Evolutionary conservation across 1,140 invertebrate genomes (phyloP), one percentile per base, ranked within the genome.

Genomic region (Luehdorfia chinensis): DNA sequence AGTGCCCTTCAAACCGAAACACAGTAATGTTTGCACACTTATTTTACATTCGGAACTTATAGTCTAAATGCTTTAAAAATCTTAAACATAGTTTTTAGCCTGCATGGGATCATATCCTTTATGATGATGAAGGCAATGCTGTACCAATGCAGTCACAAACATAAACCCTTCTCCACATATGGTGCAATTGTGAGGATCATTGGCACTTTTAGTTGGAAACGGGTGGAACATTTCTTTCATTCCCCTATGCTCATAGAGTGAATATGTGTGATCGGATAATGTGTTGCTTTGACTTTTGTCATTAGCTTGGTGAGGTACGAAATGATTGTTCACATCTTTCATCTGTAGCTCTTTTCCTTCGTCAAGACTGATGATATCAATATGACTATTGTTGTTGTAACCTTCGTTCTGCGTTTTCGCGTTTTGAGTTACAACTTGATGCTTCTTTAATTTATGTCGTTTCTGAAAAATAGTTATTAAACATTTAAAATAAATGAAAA

Each of bases 301-400:
- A 41, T 32, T 39, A 13, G 58, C 54, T 7, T 57, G 15, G 47
- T 68, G 65, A 3, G 19, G 6, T 4, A 57, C 48, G 7, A 66
- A 58, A n/a, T 62, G 50, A 47, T 66, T 53, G 14, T 27, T 57
- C 1, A 44, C 41, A 32, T 62, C 53, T 41, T 66, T 64, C 2
- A 59, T 47, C 2, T 58, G 54, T 1, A 60, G 43, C 15, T 73
- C 69, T 21, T 73, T 78, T 1, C 60, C 68, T 6, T 79, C 80
- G 50, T 85, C 76, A 18, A 83, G 59, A 31, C 65, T 65, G 32
- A 79, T 77, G 34, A 80, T 77, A 33, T 85, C 81, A 31, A 85
- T 77, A 25, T 71, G 75, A 8, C 45, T 67, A 30, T 46, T 71
- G 41, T 66, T 75, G 37, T 66, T 68, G 32, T 51, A 72, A 6